Evolutionary conservation across 2,113 vertebrate genomes (phyloP).

Genomic region (Platichthys stellatus): DNA sequence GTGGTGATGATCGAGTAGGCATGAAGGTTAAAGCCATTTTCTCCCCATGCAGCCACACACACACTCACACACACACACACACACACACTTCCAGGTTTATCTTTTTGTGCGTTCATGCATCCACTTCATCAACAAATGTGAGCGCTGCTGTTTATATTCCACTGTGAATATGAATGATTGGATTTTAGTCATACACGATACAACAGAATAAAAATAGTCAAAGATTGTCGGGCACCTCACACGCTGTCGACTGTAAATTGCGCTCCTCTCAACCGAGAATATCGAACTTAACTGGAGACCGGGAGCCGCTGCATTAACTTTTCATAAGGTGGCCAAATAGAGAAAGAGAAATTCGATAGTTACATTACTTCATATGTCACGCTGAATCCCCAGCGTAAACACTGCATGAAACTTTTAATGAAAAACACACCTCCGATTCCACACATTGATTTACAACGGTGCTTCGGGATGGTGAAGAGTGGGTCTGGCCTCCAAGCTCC

Average conservation of each 20-base stretch:
- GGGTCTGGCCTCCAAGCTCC: neutral
- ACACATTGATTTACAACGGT: slow-evolving; percentile 1
- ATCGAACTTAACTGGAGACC: neutral
- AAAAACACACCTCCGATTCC: slow-evolving; percentile 6
- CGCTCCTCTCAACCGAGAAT: slow-evolving; percentile 2
- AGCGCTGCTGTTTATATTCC: slow-evolving; percentile 23
- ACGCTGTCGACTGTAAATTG: neutral
- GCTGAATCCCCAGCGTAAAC: slow-evolving; percentile 15
- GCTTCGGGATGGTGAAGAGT: neutral
- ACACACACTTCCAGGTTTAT: slow-evolving; percentile 14
- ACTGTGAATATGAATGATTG: slow-evolving; percentile 17
- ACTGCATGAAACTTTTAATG: slow-evolving; percentile 25
- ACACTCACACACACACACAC: neutral
- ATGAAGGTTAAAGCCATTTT: slow-evolving; percentile 83
- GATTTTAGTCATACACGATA: neutral
- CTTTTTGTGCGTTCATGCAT: slow-evolving; percentile 35
- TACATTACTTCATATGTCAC: slow-evolving; percentile 36
- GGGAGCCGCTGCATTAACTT: slow-evolving; percentile 39
- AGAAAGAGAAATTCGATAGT: slow-evolving; percentile 37
- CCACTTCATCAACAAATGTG: slow-evolving; percentile 22
- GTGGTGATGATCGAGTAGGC: slow-evolving; percentile 70
- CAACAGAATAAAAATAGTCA: neutral
- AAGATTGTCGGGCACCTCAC: neutral
- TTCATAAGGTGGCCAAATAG: slow-evolving; percentile 39
- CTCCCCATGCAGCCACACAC: slow-evolving; percentile 14